These are phyloP conservation scores for Alaudala cheleensis DNA, from an alignment of 2,113 vertebrate genomes.

Conservation along the genomic window DNA sequence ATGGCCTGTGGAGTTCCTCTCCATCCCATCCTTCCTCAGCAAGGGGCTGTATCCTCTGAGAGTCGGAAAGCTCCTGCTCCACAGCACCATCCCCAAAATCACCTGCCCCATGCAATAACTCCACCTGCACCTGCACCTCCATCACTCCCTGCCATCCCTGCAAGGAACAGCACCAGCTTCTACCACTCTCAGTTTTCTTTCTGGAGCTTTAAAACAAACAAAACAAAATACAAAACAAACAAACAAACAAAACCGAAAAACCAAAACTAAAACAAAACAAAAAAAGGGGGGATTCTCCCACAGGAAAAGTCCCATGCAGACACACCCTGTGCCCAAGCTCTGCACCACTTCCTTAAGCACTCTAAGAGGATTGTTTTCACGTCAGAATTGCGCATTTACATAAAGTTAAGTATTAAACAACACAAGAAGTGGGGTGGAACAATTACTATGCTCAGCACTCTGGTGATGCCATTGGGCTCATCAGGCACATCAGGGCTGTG, in stretches of 20 bases:
- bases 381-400: not conserved
- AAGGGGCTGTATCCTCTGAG: not conserved
- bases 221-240: not conserved
- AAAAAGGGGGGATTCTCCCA: not conserved
- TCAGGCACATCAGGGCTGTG: accelerated
- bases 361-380: not conserved
- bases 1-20: accelerated
- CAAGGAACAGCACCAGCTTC: not conserved
- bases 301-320: not conserved
- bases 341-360: not conserved
- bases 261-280: too few species aligned
- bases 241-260: too few species aligned
- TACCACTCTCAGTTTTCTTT: not conserved
- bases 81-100: not conserved
- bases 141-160: not conserved
- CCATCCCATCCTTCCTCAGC: not conserved
- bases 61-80: not conserved
- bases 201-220: not conserved
- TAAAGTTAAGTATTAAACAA: not conserved
- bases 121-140: not conserved
- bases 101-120: not conserved
- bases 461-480: accelerated
- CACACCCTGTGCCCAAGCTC: not conserved
- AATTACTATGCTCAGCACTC: not conserved
- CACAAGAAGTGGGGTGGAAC: not conserved